Evolutionary conservation across 37 sponge, comb jelly and placozoan genomes (phyloP).

Genomic region (Cladorhizidae sp.): DNA sequence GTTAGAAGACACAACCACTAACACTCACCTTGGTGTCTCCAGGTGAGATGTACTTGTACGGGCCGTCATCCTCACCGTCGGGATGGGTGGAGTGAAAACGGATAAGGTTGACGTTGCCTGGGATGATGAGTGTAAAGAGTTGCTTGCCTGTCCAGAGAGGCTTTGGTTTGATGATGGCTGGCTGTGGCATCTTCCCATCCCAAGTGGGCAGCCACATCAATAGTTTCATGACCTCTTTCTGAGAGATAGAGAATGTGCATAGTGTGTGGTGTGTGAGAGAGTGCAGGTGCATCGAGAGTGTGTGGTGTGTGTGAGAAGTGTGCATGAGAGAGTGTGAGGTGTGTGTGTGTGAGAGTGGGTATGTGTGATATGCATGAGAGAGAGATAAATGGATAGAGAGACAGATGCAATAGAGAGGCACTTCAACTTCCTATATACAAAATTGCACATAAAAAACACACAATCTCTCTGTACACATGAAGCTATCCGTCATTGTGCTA

Average conservation of each 20-base stretch:
- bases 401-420: too few species aligned
- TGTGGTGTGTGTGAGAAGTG: background rate
- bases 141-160: constrained; percentile 99
- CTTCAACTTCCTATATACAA: too few species aligned
- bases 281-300: too few species aligned
- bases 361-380: too few species aligned
- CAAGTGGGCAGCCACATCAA: constrained; percentile 98
- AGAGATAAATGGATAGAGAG: background rate
- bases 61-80: constrained; percentile 91
- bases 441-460: too few species aligned
- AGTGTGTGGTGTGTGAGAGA: too few species aligned
- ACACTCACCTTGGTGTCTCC: constrained; percentile 96
- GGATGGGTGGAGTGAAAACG: constrained; percentile 87
- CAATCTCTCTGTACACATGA: too few species aligned
- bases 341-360: too few species aligned
- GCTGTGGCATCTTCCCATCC: constrained; percentile 97
- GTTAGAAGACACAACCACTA: too few species aligned
- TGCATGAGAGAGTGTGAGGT: too few species aligned
- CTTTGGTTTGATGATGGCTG: constrained; percentile 97
- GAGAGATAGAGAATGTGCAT: too few species aligned
- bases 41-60: constrained; percentile 92
- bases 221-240: constrained; percentile 96
- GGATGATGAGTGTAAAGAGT: constrained; percentile 95
- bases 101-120: constrained; percentile 89
- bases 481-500: too few species aligned